Percentiles rank a stretch among this genome's conserved stretches.
Evolutionary conservation across 2,113 vertebrate species (phyloP).

Genomic region (Eclectus roratus): DNA sequence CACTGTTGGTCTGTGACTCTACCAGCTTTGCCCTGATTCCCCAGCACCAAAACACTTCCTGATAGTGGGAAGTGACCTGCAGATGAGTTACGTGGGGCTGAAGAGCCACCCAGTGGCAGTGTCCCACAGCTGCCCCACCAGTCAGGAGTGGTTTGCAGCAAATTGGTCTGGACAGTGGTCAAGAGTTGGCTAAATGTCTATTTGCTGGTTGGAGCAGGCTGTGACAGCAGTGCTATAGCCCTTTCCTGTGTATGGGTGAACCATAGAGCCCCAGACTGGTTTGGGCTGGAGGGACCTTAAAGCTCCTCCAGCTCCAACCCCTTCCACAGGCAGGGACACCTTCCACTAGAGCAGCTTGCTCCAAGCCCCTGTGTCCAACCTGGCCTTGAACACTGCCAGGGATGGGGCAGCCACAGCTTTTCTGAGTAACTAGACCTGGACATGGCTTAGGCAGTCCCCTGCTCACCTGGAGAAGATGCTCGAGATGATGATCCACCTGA

Average conservation of each 20-base stretch:
- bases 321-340: too few species aligned
- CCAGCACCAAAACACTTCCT: background rate
- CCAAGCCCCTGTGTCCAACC: too few species aligned
- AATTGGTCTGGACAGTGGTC: background rate
- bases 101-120: conserved; percentile 27
- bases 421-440: background rate
- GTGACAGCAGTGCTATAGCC: background rate
- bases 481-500: background rate
- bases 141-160: background rate
- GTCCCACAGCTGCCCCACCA: background rate
- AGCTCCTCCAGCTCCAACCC: too few species aligned
- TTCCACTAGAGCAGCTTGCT: too few species aligned
- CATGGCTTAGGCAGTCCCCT: background rate
- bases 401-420: too few species aligned
- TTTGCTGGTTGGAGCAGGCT: background rate
- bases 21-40: background rate
- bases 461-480: background rate
- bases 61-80: background rate
- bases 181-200: background rate
- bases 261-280: background rate
- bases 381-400: too few species aligned
- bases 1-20: background rate
- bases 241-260: background rate
- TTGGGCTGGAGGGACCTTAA: too few species aligned
- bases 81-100: background rate